Evolutionary conservation across 2,888 invertebrate genomes (phyloP).

Genomic region (Lasioglossum zephyrum): DNA sequence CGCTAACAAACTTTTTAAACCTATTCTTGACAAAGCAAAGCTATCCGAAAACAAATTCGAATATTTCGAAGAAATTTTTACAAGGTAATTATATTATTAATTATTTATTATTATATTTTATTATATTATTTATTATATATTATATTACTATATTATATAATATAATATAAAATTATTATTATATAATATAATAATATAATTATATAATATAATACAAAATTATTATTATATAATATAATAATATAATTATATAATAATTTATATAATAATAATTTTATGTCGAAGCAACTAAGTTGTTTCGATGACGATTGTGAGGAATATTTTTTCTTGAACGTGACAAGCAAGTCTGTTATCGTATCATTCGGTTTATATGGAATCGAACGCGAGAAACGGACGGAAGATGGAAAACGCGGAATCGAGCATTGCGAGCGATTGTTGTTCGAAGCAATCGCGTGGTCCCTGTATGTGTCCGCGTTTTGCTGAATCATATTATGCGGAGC

Average conservation of each 20-base stretch:
- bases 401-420: background rate
- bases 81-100: no score
- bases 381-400: background rate
- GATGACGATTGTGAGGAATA: background rate
- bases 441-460: background rate
- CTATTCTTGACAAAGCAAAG: background rate
- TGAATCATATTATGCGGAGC: conserved; percentile 37
- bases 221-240: no score
- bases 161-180: no score
- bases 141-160: no score
- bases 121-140: no score
- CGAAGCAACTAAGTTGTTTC: background rate
- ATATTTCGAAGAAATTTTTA: background rate
- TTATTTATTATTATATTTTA: no score
- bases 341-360: background rate
- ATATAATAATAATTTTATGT: background rate
- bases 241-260: no score
- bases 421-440: background rate
- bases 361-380: background rate
- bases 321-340: background rate
- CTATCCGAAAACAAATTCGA: background rate
- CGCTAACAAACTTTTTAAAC: background rate
- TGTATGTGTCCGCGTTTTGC: conserved; percentile 3
- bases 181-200: no score
- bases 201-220: no score